phyloP scores from a whole-genome alignment of 2,888 invertebrate species.

The Falcaria lacertinaria region DNA sequence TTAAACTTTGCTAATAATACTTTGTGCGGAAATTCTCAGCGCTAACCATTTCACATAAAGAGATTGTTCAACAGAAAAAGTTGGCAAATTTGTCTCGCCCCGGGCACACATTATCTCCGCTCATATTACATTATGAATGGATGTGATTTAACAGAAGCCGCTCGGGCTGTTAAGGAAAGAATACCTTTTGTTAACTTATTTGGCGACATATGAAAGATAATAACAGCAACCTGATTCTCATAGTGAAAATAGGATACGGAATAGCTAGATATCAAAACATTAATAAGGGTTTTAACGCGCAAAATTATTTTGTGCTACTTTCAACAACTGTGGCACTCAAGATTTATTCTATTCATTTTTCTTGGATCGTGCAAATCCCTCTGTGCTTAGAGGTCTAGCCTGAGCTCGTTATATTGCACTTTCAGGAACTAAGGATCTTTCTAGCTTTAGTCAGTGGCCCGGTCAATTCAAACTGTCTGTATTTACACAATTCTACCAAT shows the following conservation, averaged over 20 bases:
- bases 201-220: constrained; percentile 4
- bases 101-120: constrained; percentile 53
- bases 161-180: constrained; percentile 25
- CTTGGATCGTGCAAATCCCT: constrained; percentile 43
- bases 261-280: neutral
- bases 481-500: neutral
- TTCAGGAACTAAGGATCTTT: constrained; percentile 27
- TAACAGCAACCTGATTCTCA: constrained; percentile 10
- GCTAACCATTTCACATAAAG: constrained; percentile 51
- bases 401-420: constrained; percentile 44
- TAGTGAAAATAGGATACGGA: neutral
- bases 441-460: constrained; percentile 22
- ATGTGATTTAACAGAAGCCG: constrained; percentile 43
- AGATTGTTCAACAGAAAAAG: constrained; percentile 58
- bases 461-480: constrained; percentile 15
- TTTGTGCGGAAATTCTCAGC: constrained; percentile 37
- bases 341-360: constrained; percentile 48
- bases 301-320: constrained; percentile 23
- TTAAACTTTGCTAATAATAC: constrained; percentile 49
- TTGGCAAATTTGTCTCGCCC: constrained; percentile 55
- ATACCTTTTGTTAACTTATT: constrained; percentile 24
- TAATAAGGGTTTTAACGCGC: neutral
- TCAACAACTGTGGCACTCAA: constrained; percentile 24
- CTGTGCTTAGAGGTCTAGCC: constrained; percentile 33
- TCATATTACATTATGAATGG: constrained; percentile 54